Percentiles rank a stretch among this genome's conserved stretches.
These are phyloP conservation scores for Colinus virginianus DNA, from an alignment of 2,113 vertebrate genomes.

Conservation along the genomic window DNA sequence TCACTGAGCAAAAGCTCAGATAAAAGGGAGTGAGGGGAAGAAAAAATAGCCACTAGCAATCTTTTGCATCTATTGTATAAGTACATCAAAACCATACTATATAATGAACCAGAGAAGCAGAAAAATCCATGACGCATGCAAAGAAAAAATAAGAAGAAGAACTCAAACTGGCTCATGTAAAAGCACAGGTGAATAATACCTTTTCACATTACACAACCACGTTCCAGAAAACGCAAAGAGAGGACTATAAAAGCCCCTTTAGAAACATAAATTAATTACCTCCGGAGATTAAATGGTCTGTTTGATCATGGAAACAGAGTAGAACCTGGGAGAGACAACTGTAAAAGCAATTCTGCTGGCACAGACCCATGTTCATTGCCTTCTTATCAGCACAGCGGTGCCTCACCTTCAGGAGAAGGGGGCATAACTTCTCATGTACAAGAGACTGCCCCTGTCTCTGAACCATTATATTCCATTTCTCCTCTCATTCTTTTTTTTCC, in stretches of 20 bases:
- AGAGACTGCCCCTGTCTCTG: not conserved
- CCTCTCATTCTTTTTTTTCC: not conserved
- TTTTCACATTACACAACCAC: not conserved
- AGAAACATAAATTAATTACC: not conserved
- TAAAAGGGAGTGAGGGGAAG: not conserved
- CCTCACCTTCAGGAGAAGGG: not conserved
- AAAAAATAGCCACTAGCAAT: not conserved
- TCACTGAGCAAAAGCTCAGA: not conserved
- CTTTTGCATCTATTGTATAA: not conserved
- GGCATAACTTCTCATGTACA: fast-evolving
- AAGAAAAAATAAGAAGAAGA: not conserved
- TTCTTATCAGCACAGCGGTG: not conserved
- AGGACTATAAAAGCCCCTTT: not conserved
- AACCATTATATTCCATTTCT: not conserved
- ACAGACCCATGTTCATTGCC: not conserved
- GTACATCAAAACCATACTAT: not conserved
- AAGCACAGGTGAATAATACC: not conserved
- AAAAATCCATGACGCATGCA: not conserved
- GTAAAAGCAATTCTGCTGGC: not conserved
- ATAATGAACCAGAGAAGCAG: not conserved
- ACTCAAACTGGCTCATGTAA: not conserved
- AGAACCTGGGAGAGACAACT: not conserved
- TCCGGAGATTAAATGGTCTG: not conserved
- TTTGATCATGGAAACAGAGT: not conserved
- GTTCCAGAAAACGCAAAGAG: not conserved